phyloP scores from a whole-genome alignment of 2,888 invertebrate genomes.

The Cheiracanthium punctorium region DNA sequence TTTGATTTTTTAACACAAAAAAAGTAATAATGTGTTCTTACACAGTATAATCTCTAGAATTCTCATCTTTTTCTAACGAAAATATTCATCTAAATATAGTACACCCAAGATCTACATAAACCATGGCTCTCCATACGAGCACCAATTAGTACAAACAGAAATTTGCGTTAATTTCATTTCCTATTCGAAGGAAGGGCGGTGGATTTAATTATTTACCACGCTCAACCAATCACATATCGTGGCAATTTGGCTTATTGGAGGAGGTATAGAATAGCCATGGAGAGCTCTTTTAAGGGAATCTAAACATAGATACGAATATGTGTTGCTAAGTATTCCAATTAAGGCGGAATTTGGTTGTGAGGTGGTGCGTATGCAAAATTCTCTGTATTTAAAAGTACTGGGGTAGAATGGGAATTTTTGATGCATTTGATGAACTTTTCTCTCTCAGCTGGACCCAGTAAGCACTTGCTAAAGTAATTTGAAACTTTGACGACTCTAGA shows the following conservation, averaged over 20 bases:
- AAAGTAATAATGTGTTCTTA: too few relatives aligned
- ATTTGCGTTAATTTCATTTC: slow-evolving; percentile 7
- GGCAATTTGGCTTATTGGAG: slow-evolving; percentile 7
- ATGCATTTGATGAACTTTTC: too few relatives aligned
- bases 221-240: neutral
- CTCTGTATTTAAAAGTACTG: neutral
- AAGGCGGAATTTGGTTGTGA: neutral
- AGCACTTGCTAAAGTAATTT: too few relatives aligned
- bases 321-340: slow-evolving; percentile 1
- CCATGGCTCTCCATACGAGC: neutral
- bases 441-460: too few relatives aligned
- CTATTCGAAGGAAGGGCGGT: neutral
- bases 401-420: too few relatives aligned
- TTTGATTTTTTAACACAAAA: too few relatives aligned
- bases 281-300: neutral
- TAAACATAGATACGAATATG: neutral
- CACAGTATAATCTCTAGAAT: too few relatives aligned
- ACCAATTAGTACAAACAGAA: neutral
- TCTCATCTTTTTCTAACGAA: too few relatives aligned
- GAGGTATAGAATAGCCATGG: neutral
- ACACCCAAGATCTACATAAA: neutral
- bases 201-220: neutral
- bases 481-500: too few relatives aligned
- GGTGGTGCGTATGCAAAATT: neutral
- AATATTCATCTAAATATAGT: neutral